Evolutionary conservation across 2,797 vertebrate species (phyloP).

Genomic region (Sparus aurata): DNA sequence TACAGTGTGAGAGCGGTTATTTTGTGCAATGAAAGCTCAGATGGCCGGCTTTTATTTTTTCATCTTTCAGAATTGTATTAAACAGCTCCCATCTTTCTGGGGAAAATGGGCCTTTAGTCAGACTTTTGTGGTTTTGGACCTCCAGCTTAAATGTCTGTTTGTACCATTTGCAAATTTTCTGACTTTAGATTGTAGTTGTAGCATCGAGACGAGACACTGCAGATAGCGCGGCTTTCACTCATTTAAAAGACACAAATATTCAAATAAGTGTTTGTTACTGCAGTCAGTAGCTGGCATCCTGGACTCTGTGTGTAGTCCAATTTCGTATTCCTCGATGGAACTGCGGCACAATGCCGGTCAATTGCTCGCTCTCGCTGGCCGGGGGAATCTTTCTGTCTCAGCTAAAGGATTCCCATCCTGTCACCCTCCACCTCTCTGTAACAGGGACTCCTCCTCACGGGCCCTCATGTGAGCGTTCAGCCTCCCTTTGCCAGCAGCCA

Average conservation of each 20-base stretch:
- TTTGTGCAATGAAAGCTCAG: not conserved
- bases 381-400: slow-evolving; percentile 9
- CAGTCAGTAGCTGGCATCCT: not conserved
- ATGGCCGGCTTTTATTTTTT: no score
- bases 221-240: not conserved
- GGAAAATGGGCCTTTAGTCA: not conserved
- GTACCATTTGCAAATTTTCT: not conserved
- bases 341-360: slow-evolving; percentile 33
- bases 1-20: not conserved
- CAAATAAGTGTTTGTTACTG: not conserved
- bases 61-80: not conserved
- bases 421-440: slow-evolving; percentile 39
- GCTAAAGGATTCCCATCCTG: slow-evolving; percentile 32
- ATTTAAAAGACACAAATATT: not conserved
- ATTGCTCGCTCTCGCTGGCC: slow-evolving; percentile 33
- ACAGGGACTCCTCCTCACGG: slow-evolving; percentile 57
- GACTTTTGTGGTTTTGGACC: not conserved
- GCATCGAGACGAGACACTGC: no score
- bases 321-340: slow-evolving; percentile 32
- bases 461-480: slow-evolving; percentile 18
- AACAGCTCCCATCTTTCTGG: not conserved
- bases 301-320: not conserved
- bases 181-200: not conserved
- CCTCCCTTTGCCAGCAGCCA: slow-evolving; percentile 47
- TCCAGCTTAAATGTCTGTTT: not conserved